phyloP scores from a whole-genome alignment of 2,797 vertebrate genomes.

The Heterohyrax brucei region DNA sequence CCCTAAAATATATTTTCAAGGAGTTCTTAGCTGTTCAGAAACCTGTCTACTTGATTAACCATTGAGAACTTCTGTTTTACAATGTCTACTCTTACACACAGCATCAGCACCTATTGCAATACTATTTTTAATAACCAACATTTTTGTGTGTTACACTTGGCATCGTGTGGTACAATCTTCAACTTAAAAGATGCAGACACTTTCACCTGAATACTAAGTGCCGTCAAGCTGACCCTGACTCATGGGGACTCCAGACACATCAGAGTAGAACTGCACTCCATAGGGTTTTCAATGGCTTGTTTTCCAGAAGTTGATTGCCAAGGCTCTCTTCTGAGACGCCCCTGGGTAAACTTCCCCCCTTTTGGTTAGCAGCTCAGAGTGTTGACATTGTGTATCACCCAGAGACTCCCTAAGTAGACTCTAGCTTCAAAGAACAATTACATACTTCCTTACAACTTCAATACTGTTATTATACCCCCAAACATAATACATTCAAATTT shows the following conservation, averaged over 20 bases:
- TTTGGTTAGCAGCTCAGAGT: neutral
- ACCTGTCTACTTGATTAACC: neutral
- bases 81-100: neutral
- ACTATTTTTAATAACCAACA: conserved; percentile 19
- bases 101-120: neutral
- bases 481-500: conserved; percentile 18
- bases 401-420: neutral
- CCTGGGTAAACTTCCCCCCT: neutral
- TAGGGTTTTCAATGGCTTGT: neutral
- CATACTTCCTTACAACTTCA: neutral
- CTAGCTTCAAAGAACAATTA: neutral
- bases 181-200: neutral
- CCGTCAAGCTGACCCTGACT: neutral
- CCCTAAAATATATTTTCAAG: neutral
- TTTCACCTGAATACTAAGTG: neutral
- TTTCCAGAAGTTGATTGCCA: neutral
- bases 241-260: neutral
- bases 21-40: conserved; percentile 1
- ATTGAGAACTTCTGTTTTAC: neutral
- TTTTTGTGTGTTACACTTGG: neutral
- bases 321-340: neutral
- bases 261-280: neutral
- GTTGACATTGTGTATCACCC: neutral
- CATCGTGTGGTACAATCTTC: neutral
- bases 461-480: neutral